These are phyloP conservation scores for Fukomys damarensis DNA, from an alignment of 2,113 vertebrate species.

Conservation along the genomic window DNA sequence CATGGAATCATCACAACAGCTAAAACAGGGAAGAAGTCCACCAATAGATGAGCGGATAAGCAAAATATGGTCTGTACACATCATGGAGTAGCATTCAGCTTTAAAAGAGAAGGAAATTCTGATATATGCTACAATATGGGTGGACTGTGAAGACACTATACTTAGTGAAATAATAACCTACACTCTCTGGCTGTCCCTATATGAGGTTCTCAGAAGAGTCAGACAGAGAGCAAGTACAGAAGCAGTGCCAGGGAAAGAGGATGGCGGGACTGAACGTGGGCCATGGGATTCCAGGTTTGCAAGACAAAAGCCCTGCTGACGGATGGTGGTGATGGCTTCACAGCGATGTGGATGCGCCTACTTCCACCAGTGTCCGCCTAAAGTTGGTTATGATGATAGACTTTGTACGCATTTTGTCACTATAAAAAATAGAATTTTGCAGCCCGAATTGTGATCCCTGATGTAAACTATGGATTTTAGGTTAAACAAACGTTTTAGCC, in stretches of 20 bases:
- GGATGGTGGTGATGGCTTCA: not conserved
- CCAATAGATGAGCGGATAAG: not conserved
- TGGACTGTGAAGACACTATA: not conserved
- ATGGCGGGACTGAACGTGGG: accelerated
- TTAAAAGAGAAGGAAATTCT: not conserved
- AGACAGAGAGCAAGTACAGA: not conserved
- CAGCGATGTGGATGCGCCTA: not conserved
- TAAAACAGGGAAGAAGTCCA: not conserved
- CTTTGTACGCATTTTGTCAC: no score
- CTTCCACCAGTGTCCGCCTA: not conserved
- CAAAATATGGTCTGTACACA: not conserved
- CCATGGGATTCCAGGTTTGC: not conserved
- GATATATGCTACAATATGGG: no score
- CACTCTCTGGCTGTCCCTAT: no score
- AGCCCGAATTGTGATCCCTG: not conserved
- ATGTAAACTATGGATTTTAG: not conserved
- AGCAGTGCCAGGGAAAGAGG: not conserved
- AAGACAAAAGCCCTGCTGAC: not conserved
- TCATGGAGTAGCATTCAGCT: not conserved
- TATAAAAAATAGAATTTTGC: not conserved
- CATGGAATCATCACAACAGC: not conserved
- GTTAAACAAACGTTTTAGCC: not conserved
- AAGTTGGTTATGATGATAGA: not conserved
- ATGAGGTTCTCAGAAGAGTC: not conserved
- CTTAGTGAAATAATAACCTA: not conserved